Base-by-base conservation (phyloP, 1,140 invertebrate species). In the Drosophila pseudoobscura region DNA sequence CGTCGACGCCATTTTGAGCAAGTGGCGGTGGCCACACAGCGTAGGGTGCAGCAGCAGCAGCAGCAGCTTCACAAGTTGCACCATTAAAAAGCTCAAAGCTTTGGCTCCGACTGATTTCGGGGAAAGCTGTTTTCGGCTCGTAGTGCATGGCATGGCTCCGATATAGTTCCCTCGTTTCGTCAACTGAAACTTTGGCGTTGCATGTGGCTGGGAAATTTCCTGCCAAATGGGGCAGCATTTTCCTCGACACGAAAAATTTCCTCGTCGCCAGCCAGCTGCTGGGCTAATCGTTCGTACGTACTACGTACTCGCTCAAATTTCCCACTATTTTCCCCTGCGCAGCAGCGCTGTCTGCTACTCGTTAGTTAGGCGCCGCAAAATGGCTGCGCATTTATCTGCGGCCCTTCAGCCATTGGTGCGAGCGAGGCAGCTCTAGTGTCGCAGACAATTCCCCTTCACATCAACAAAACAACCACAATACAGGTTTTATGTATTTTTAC, bases 321-420 rank as follows among this genome's bases (percentile, higher is more conserved):
- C 83, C 83, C 83, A 58, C 24, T 88, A 87, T 89, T 87, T 88
- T 54, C 75, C 78, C 83, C 51, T 39, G 35, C 11, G 24, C 24
- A 26, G 24, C 35, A 39, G 35, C 11, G 35, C 11, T 39, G 35
- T 13, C 35, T 13, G 3, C 35, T 13, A 39, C 35, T 84, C 82
- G 82, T 83, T 84, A 26, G 4, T 26, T 26, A 26, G 24, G 24
- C 24, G 24, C 24, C 58, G 75, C 56, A 87, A 87, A 87, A 87
- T 87, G 83, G 83, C 83, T 89, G 83, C 83, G 57, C 46, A 78
- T 79, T 88, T 87, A 87, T 89, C 83, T 87, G 45, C 31, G 24
- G 71, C 53, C 39, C 50, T 39, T 39, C 1, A 3, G 3, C 6
- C 20, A 9, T 24, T 17, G n/a, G 83, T 52, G 66, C n/a, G 41